A percentile compares a stretch with the other conserved stretches of the same genome.
Conservation (phyloP, 2,797 vertebrate genomes). For the Pantherophis vulpinus region DNA sequence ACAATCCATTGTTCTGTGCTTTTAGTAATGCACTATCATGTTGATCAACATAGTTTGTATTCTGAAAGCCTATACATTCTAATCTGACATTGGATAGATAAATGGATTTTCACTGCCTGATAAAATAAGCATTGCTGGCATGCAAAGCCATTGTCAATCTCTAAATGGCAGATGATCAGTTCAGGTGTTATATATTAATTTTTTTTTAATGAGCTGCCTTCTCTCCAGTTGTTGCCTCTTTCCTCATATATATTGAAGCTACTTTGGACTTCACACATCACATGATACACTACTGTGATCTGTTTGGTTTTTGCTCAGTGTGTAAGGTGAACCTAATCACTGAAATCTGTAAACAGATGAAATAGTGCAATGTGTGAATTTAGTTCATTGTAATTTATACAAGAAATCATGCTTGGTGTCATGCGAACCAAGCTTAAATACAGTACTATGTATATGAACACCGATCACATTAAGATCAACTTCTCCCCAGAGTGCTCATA, state of each 20-base stretch:
- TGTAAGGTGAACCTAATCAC: neutral
- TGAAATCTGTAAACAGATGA: neutral
- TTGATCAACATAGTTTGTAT: neutral
- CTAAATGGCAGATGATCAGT: neutral
- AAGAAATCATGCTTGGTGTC: neutral
- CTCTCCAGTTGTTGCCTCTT: neutral
- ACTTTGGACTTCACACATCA: neutral
- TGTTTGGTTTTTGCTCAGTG: neutral
- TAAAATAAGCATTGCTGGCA: neutral
- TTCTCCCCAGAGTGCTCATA: neutral
- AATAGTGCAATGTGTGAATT: neutral
- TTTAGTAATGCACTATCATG: constrained; percentile 32
- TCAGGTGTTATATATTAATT: neutral
- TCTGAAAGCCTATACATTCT: neutral
- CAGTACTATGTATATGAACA: neutral
- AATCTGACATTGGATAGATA: neutral
- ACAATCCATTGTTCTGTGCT: constrained; percentile 25
- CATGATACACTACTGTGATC: neutral
- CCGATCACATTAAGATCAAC: neutral
- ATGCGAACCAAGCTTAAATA: neutral
- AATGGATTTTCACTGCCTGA: neutral
- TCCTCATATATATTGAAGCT: neutral
- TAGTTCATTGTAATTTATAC: neutral
- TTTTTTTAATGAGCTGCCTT: neutral
- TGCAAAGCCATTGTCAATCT: neutral